These are phyloP conservation scores for Gnathonemus echidnorhynchus DNA, from an alignment of 2,113 vertebrate species.

Conservation along the genomic window DNA sequence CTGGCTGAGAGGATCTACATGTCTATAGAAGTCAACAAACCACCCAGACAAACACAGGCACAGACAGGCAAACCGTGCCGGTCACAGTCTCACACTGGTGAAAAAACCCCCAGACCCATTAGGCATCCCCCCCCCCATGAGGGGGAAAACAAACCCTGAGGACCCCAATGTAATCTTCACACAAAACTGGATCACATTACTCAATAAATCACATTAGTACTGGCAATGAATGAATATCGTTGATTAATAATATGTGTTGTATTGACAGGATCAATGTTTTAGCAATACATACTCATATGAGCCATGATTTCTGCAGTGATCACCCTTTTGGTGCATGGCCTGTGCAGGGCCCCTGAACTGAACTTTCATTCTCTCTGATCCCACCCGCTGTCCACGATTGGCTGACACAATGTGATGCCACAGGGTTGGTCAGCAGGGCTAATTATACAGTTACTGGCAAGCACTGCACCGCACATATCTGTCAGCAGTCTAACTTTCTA, in stretches of 20 bases:
- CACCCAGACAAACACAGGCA: neutral
- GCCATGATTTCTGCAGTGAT: neutral
- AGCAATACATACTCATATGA: neutral
- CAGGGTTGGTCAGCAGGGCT: neutral
- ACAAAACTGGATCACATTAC: neutral
- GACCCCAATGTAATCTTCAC: neutral
- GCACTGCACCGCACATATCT: neutral
- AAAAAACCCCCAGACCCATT: neutral
- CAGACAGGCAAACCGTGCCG: neutral
- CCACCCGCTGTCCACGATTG: neutral
- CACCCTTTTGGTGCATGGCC: neutral
- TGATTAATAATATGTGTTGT: neutral
- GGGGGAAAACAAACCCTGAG: neutral
- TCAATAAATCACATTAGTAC: neutral
- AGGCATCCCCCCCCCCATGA: neutral
- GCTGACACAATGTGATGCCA: neutral
- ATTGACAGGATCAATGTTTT: neutral
- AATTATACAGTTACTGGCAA: neutral
- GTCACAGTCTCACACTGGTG: neutral
- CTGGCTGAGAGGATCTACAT: neutral
- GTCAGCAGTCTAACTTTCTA: neutral
- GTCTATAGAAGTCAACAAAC: neutral
- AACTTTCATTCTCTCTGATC: neutral
- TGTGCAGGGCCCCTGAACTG: neutral
- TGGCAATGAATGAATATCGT: neutral